Evolutionary conservation across 2,797 vertebrate species (phyloP), one percentile per base, ranked within the genome.

Genomic region (Sitta carolinensis): DNA sequence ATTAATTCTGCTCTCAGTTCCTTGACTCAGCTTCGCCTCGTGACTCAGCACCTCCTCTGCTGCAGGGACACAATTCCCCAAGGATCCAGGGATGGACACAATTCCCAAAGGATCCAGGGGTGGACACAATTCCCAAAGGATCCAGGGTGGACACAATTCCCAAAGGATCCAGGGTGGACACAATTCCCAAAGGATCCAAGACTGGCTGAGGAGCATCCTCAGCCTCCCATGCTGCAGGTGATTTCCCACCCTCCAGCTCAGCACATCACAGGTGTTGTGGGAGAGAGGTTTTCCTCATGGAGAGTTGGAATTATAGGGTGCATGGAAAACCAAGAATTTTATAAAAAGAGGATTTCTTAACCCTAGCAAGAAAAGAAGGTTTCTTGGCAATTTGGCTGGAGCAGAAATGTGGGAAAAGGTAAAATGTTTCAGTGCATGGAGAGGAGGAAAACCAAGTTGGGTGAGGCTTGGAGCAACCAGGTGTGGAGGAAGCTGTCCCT

Each of bases 281-380:
- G 51, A 38, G 25, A 73, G 66, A 75, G 7, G 10, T 34, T 84
- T 61, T 72, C 59, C 85, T 30, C 4, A 4, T 0, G 2, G 48
- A 70, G 5, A 64, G 40, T 16, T 29, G 70, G 23, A 34, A 61
- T 42, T 20, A 17, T 0, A 14, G 13, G 14, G 20, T 57, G 14
- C 20, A 11, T 2, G 18, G 55, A 25, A 54, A 85, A 11, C 0
- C 3, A 13, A 16, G 18, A 0, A 3, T 57, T 74, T 66, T 34
- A 23, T 57, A 57, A 16, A 57, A 73, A 9, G 15, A 64, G 7
- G 4, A 2, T 7, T 86, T 79, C 40, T 72, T 25, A 10, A 20
- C 2, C 55, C n/a, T 57, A 32, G 21, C 43, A 43, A 9, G 43
- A 43, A 43, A 67, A 13, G 25, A 62, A 5, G 4, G 2, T 5